Evolutionary conservation across 2,797 vertebrate species (phyloP).

Genomic region (Euphonia xanthogaster): DNA sequence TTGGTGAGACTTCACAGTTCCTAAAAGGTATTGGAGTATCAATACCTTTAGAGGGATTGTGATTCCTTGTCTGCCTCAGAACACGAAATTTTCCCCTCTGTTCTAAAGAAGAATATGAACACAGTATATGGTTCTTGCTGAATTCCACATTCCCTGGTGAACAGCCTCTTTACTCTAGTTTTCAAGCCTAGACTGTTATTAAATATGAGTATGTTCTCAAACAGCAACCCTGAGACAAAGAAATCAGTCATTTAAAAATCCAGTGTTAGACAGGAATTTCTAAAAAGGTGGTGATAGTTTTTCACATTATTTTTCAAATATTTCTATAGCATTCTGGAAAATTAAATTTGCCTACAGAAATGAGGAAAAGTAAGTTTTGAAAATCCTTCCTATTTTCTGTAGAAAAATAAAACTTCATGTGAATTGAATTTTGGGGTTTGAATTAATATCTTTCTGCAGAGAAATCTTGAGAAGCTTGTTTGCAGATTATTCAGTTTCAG

Average conservation of each 20-base stretch:
- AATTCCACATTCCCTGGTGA: neutral
- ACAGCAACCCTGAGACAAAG: neutral
- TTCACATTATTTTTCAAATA: neutral
- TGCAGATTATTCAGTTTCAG: neutral
- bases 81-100: rapidly evolving
- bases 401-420: neutral
- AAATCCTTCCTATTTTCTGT: neutral
- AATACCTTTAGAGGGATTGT: neutral
- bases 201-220: neutral
- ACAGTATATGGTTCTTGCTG: neutral
- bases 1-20: neutral
- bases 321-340: neutral
- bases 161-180: neutral
- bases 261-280: neutral
- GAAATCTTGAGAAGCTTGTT: neutral
- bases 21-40: neutral
- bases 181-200: neutral
- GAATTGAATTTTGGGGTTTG: neutral
- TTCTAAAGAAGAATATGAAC: neutral
- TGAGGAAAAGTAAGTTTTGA: neutral
- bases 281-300: neutral
- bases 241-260: neutral
- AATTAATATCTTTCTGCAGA: neutral
- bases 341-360: neutral
- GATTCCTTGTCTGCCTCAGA: neutral